Base-by-base conservation (phyloP, 1,140 invertebrate species). In the Archivesica marissinica region DNA sequence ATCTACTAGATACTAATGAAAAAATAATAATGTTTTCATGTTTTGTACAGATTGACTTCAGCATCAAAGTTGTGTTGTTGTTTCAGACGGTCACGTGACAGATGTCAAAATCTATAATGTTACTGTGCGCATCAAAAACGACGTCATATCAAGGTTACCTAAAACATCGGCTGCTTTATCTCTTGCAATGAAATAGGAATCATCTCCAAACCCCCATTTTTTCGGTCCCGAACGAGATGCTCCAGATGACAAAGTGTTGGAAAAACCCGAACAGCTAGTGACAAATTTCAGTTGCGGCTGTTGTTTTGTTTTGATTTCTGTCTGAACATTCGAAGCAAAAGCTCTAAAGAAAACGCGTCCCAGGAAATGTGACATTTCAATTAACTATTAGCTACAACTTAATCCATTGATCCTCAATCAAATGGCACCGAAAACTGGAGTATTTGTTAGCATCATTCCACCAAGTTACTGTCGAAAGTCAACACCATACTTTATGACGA, bases 161-260 rank as follows among this genome's bases (percentile, higher is more conserved):
- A 99, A 96, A 86, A 99, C 98, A 95, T 99, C 98, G 64, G 97
- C 96, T 91, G 96, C 93, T 88, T 96, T 97, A 92, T 97, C 97
- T 93, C 96, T 97, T 4, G 97, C 96, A 88, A 97, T 96, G 94
- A 99, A 99, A 96, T 97, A 99, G 56, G 98, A 97, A 95, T 99
- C 98, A 94, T 99, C 98, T 74, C 98, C 98, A 93, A 98, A 99
- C 92, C 97, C 93, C 97, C 97, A 92, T 93, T 97, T 97, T 92
- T 96, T 96, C 66, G 44, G 47, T 97, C 95, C 93, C 96, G 96
- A 87, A 96, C 95, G 86, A 96, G 95, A 84, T 95, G 41, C 28
- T 17, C n/a, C 95, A 93, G 88, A 86, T 75, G 88, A 82, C 20
- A 91, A 75, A 20, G 90, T 89, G 80, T 93, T 93, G 1, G 92